Percentiles rank a stretch among this genome's conserved stretches.
Conservation (phyloP, 2,797 vertebrate genomes). For the Acrossocheilus wenchowensis region DNA sequence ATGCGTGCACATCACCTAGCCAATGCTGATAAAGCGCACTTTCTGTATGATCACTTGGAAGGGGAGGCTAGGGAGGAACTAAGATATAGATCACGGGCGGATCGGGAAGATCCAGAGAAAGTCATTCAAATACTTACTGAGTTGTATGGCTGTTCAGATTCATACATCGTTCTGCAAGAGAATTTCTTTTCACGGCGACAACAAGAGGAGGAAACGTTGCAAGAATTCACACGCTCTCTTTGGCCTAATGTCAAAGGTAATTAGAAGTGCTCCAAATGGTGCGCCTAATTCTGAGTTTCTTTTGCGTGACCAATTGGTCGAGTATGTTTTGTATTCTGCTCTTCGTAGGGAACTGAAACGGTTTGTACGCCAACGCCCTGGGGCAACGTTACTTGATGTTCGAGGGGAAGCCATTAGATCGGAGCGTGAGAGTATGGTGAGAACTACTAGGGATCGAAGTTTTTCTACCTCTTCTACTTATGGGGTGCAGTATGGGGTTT, state of each 20-base stretch:
- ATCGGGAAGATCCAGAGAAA: neutral
- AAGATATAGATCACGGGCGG: neutral
- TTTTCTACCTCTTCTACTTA: neutral
- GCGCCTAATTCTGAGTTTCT: neutral
- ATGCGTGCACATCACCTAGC: too few relatives aligned
- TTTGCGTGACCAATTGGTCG: conserved; percentile 22
- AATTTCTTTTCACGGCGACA: neutral
- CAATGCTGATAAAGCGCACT: too few relatives aligned
- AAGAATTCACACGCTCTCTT: neutral
- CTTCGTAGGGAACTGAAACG: conserved; percentile 29
- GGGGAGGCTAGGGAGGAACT: neutral
- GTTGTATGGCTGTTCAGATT: conserved; percentile 6
- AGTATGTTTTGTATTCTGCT: conserved; percentile 3
- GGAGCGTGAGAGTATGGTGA: neutral
- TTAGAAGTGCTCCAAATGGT: neutral
- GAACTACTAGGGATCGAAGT: neutral
- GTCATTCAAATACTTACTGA: conserved; percentile 14
- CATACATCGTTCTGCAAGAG: neutral
- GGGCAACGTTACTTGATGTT: neutral
- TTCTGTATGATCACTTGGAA: too few relatives aligned
- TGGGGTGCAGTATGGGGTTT: neutral
- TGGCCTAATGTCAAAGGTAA: neutral
- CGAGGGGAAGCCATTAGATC: neutral
- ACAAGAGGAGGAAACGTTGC: neutral
- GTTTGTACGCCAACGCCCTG: neutral